Evolutionary conservation across 2,113 vertebrate genomes (phyloP).

Genomic region (Bolborhynchus lineola): DNA sequence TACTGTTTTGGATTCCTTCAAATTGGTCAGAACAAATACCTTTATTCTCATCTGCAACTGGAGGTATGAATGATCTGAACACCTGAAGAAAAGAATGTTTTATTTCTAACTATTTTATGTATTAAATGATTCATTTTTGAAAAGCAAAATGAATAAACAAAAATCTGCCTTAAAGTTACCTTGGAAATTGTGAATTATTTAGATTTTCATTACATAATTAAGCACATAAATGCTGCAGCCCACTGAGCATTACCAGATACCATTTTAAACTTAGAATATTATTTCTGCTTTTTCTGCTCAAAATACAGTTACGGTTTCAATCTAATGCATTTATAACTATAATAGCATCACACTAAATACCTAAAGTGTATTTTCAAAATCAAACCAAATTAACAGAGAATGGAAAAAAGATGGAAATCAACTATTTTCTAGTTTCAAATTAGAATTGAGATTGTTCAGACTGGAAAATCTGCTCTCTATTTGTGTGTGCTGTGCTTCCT

Average conservation of each 20-base stretch:
- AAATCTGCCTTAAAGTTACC: not conserved
- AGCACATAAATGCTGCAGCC: not conserved
- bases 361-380: not conserved
- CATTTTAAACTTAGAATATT: not conserved
- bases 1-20: not conserved
- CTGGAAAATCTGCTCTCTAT: not conserved
- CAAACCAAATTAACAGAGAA: not conserved
- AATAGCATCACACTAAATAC: not conserved
- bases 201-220: not conserved
- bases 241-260: not conserved
- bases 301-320: not conserved
- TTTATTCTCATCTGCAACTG: not conserved
- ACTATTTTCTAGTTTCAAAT: not conserved
- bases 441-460: not conserved
- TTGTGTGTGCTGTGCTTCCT: not conserved
- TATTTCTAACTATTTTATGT: not conserved
- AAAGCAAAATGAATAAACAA: not conserved
- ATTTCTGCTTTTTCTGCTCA: not conserved
- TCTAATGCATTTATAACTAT: not conserved
- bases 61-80: not conserved
- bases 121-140: not conserved
- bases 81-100: not conserved
- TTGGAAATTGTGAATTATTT: not conserved
- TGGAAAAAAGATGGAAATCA: not conserved
- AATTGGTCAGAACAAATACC: not conserved